Base-by-base conservation (phyloP, 2,888 invertebrate species). In the Watsonalla cultraria region DNA sequence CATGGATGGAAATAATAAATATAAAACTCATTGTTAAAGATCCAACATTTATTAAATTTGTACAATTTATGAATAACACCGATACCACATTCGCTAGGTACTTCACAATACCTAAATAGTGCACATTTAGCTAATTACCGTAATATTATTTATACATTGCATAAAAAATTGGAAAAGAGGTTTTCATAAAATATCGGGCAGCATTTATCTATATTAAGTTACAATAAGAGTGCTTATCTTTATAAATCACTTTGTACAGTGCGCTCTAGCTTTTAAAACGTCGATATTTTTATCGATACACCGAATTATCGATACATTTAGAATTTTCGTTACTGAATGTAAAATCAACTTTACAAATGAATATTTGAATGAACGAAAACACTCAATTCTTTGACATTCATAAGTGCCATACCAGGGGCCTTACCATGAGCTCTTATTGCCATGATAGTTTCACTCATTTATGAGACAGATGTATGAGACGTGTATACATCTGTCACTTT, bases 41-140 rank as follows among this genome's bases (percentile, higher is more conserved):
- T 77, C 73, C 84, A 89, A 89, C 89, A 78, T 89, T 88, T 89
- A 89, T 89, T 89, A 89, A 87, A 89, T 86, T 86, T 86, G 85
- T 87, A 86, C 84, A 86, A 68, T 77, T 80, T 74, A 82, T 76
- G 78, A 67, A 73, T 80, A 86, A 86, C 86, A 86, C 76, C 81
- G 73, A 80, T 75, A 64, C 66, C 62, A 68, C 71, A 69, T 63
- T 61, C 51, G 55, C 62, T 70, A 70, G 71, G 72, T 74, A 76
- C 65, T 66, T 54, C 59, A 60, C 48, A 57, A 69, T 66, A 74
- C 75, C 75, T 70, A 71, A 68, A 65, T 54, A 72, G 82, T 84
- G 85, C 82, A 78, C 67, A 61, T 62, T 65, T 79, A 80, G 78
- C 80, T 76, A 76, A 68, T 59, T 72, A 74, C 59, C 54, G 68